Conservation (phyloP, 2,797 vertebrate species). For the Melanotaenia parkinsoni region DNA sequence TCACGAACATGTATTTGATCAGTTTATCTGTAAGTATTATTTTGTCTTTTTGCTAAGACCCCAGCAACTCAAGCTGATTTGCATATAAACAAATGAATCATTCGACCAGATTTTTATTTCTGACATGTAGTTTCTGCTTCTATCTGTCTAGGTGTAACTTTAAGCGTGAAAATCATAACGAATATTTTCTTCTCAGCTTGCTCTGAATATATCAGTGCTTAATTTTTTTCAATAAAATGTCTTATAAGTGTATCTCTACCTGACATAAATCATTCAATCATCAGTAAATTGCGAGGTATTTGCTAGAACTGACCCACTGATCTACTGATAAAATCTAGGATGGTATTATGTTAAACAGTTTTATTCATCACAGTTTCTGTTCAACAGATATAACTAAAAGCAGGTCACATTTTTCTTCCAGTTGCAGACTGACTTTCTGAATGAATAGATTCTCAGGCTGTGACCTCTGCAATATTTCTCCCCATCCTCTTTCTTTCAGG, state of each 20-base stretch:
- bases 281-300: neutral
- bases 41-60: neutral
- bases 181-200: neutral
- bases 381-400: neutral
- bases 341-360: neutral
- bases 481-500: slow-evolving; percentile 72
- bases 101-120: too few relatives aligned
- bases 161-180: neutral
- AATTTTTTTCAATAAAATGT: neutral
- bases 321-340: neutral
- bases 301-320: too few relatives aligned
- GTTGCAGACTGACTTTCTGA: neutral
- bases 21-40: neutral
- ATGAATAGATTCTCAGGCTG: neutral
- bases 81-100: neutral
- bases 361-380: neutral
- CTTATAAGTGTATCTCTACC: too few relatives aligned
- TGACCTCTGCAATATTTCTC: slow-evolving; percentile 3
- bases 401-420: neutral
- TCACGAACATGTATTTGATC: neutral
- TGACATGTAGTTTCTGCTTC: neutral
- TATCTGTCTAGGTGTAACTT: neutral
- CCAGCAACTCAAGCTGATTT: neutral
- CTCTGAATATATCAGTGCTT: neutral
- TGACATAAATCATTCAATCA: neutral